phyloP scores from a whole-genome alignment of 2,797 vertebrate species.

The Poeciliopsis paucimaculata region DNA sequence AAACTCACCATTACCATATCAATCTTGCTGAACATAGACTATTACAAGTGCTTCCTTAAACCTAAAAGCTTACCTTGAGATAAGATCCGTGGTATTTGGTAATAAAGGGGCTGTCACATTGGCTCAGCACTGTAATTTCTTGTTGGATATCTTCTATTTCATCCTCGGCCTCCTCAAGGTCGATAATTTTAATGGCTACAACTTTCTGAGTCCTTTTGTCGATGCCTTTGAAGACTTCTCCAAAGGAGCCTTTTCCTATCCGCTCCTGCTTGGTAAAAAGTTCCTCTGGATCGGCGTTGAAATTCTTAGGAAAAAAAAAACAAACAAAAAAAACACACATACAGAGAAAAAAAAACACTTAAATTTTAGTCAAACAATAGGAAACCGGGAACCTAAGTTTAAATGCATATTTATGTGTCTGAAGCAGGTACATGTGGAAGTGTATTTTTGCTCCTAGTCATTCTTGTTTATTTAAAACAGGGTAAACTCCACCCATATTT shows the following conservation, averaged over 20 bases:
- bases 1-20: slow-evolving; percentile 25
- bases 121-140: slow-evolving; percentile 98
- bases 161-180: slow-evolving; percentile 98
- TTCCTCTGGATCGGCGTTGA: slow-evolving; percentile 93
- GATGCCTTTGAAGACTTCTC: slow-evolving; percentile 98
- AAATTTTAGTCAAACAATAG: slow-evolving; percentile 1
- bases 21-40: slow-evolving; percentile 16
- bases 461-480: not conserved
- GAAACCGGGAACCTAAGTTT: not conserved
- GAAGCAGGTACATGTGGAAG: not conserved
- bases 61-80: slow-evolving; percentile 88
- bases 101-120: slow-evolving; percentile 97
- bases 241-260: slow-evolving; percentile 98
- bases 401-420: not conserved
- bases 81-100: slow-evolving; percentile 98
- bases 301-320: slow-evolving; percentile 79
- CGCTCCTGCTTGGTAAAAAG: slow-evolving; percentile 95
- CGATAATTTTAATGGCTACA: slow-evolving; percentile 98
- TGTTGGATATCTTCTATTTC: slow-evolving; percentile 99
- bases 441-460: not conserved
- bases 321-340: not conserved
- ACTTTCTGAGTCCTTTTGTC: slow-evolving; percentile 97
- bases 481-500: not conserved
- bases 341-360: not conserved
- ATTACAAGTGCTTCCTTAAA: not conserved